Percentiles rank a stretch among this genome's conserved stretches.
phyloP scores from a whole-genome alignment of 2,797 vertebrate genomes.

The Anguilla marmorata region DNA sequence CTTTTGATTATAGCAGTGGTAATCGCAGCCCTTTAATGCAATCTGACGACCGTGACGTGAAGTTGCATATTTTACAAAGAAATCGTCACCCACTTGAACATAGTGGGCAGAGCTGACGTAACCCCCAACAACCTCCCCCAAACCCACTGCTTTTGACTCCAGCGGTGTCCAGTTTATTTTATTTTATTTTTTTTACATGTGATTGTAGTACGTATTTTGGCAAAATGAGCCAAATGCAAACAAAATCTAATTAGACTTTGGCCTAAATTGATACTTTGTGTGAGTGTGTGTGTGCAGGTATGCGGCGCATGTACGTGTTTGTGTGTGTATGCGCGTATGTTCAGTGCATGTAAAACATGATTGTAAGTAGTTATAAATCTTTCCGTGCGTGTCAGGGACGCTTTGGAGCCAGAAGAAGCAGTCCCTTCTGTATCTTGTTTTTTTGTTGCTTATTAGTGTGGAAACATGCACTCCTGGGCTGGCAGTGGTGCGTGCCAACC shows the following conservation, averaged over 20 bases:
- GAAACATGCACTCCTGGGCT: neutral
- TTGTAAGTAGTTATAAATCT: neutral
- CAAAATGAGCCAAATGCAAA: neutral
- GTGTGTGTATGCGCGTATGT: neutral
- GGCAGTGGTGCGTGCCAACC: neutral
- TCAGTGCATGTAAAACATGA: neutral
- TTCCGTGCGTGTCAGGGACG: neutral
- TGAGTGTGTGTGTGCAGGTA: neutral
- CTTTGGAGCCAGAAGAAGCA: neutral
- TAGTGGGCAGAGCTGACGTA: neutral
- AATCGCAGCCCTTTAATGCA: constrained; percentile 30
- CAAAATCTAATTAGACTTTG: neutral
- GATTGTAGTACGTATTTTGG: neutral
- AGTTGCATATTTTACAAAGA: neutral
- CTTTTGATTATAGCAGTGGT: constrained; percentile 23
- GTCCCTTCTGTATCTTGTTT: neutral
- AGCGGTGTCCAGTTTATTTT: neutral
- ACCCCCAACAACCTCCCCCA: neutral
- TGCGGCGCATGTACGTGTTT: neutral
- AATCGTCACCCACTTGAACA: neutral
- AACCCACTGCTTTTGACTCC: neutral
- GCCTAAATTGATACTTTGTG: neutral
- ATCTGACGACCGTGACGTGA: neutral
- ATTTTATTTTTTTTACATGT: neutral
- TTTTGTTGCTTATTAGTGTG: neutral